These are phyloP conservation scores for Alentia gelatinosa DNA, from an alignment of 2,888 invertebrate species.

Conservation along the genomic window DNA sequence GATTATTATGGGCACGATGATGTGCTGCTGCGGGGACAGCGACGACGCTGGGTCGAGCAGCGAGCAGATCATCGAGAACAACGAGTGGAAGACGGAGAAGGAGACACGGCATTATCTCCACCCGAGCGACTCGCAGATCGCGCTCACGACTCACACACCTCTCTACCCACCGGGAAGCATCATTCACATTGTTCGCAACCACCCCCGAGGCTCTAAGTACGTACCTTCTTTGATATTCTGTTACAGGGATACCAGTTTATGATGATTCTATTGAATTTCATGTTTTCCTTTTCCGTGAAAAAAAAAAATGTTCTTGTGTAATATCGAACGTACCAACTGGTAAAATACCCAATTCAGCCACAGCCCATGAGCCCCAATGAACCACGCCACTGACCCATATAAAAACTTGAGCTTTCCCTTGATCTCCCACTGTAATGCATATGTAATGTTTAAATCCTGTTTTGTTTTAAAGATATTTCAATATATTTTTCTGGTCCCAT, in stretches of 20 bases:
- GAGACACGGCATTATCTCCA: slow-evolving; percentile 75
- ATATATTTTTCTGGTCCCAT: too few relatives aligned
- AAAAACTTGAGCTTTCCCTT: too few relatives aligned
- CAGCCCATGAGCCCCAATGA: too few relatives aligned
- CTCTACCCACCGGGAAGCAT: slow-evolving; percentile 92
- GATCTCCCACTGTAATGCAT: too few relatives aligned
- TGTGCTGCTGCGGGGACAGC: slow-evolving; percentile 82
- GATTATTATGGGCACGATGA: slow-evolving; percentile 89
- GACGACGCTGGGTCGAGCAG: slow-evolving; percentile 35
- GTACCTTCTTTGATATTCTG: slow-evolving; percentile 77
- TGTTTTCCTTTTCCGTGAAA: too few relatives aligned
- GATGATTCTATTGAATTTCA: background rate
- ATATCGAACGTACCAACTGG: too few relatives aligned
- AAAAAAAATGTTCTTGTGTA: too few relatives aligned
- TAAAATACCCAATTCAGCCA: too few relatives aligned
- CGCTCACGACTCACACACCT: slow-evolving; percentile 87
- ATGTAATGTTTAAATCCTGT: too few relatives aligned
- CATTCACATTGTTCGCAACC: slow-evolving; percentile 92
- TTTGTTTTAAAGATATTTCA: too few relatives aligned
- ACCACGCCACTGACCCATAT: too few relatives aligned
- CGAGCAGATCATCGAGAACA: slow-evolving; percentile 28
- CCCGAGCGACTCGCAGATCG: slow-evolving; percentile 84
- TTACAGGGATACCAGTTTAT: background rate
- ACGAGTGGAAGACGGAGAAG: slow-evolving; percentile 64
- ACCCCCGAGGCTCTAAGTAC: slow-evolving; percentile 89